A percentile compares a stretch with the other conserved stretches of the same genome.
Conservation (phyloP, 2,797 vertebrate species). For the Silurus aristotelis region DNA sequence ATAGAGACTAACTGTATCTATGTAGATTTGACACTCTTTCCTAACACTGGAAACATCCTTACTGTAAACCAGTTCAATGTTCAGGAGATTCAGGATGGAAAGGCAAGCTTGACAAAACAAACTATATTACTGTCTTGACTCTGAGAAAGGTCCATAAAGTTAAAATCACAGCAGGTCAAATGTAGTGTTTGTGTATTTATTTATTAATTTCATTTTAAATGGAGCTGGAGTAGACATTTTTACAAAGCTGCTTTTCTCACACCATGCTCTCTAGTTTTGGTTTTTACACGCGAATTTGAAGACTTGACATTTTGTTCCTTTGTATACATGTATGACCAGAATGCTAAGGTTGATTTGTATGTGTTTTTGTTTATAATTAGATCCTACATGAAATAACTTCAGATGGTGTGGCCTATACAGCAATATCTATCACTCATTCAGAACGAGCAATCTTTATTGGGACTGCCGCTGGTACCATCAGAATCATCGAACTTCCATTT, state of each 20-base stretch:
- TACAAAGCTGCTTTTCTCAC: neutral
- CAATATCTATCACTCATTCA: conserved; percentile 80
- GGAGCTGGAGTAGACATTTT: neutral
- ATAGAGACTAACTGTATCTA: conserved; percentile 82
- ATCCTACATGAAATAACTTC: conserved; percentile 80
- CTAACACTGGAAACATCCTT: conserved; percentile 80
- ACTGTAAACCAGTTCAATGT: conserved; percentile 87
- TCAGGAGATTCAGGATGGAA: conserved; percentile 88
- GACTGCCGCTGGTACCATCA: conserved; percentile 81
- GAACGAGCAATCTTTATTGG: conserved; percentile 86
- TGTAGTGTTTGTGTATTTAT: neutral
- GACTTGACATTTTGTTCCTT: neutral
- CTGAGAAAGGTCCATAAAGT: neutral
- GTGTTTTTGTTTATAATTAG: conserved; percentile 64
- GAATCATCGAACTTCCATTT: conserved; percentile 86
- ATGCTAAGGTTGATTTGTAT: neutral
- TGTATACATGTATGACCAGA: neutral
- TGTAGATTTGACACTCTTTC: conserved; percentile 78
- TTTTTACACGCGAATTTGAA: neutral
- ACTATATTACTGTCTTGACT: neutral
- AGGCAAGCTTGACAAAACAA: conserved; percentile 61
- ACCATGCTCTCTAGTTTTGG: neutral
- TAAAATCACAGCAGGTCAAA: neutral
- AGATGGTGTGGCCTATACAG: conserved; percentile 76
- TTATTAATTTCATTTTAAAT: neutral